Conservation (phyloP, 2,888 invertebrate species). For the Amblyjoppa proteus region DNA sequence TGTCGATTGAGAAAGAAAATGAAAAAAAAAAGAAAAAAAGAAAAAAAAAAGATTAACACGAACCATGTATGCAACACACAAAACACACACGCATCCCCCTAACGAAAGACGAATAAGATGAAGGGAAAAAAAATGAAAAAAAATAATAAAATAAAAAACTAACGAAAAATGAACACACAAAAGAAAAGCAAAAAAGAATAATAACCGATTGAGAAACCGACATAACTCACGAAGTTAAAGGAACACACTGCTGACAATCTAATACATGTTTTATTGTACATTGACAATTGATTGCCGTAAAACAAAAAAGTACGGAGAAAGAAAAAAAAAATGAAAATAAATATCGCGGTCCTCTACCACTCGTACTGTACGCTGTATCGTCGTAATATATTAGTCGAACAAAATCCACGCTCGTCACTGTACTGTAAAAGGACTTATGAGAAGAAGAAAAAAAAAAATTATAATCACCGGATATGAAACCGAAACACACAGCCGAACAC, state of each 20-base stretch:
- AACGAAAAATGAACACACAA: slow-evolving; percentile 37
- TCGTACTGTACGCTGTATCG: slow-evolving; percentile 39
- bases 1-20: slow-evolving; percentile 59
- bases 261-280: slow-evolving; percentile 59
- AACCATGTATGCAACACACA: slow-evolving; percentile 70
- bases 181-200: slow-evolving; percentile 38
- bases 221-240: slow-evolving; percentile 57
- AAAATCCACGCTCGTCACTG: slow-evolving; percentile 61
- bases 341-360: slow-evolving; percentile 36
- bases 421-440: slow-evolving; percentile 41
- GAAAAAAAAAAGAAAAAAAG: slow-evolving; percentile 66
- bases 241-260: slow-evolving; percentile 64
- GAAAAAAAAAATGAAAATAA: slow-evolving; percentile 40
- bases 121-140: slow-evolving; percentile 62
- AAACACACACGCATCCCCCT: slow-evolving; percentile 74
- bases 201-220: slow-evolving; percentile 54
- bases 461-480: slow-evolving; percentile 54
- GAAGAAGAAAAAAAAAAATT: slow-evolving; percentile 39
- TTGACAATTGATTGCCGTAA: slow-evolving; percentile 31
- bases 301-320: not conserved
- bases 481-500: slow-evolving; percentile 44
- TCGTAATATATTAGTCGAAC: slow-evolving; percentile 38
- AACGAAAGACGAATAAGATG: slow-evolving; percentile 64
- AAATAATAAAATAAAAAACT: slow-evolving; percentile 32
- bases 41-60: slow-evolving; percentile 65